Conservation (phyloP, 1,140 invertebrate species). For the Atopsyche davidsoni region DNA sequence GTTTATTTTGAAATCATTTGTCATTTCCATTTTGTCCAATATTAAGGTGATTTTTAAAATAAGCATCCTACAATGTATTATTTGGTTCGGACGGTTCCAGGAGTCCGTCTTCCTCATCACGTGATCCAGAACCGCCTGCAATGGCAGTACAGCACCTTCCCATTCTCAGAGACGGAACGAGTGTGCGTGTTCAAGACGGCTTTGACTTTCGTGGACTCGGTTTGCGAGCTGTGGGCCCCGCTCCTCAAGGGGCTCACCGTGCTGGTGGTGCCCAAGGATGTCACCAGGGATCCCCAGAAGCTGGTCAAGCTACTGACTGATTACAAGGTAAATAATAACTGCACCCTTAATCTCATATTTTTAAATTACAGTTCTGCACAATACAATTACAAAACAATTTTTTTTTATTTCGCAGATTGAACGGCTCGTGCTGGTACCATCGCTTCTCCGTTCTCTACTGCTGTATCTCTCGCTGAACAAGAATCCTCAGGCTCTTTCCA, state of each 20-base stretch:
- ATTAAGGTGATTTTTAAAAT: not conserved
- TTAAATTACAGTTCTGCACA: not conserved
- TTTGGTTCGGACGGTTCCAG: no score
- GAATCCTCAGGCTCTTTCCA: constrained; percentile 45
- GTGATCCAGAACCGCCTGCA: constrained; percentile 70
- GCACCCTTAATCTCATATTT: not conserved
- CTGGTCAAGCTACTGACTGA: constrained; percentile 61
- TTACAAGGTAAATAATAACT: constrained; percentile 50
- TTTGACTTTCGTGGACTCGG: constrained; percentile 82
- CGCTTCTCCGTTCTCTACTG: constrained; percentile 68
- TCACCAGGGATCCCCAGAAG: constrained; percentile 68
- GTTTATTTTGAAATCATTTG: no score
- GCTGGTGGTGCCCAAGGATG: constrained; percentile 62
- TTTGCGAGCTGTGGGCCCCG: constrained; percentile 79
- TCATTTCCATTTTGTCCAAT: constrained; percentile 7
- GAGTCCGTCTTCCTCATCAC: constrained; percentile 75
- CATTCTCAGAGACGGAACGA: constrained; percentile 58
- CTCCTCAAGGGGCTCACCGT: constrained; percentile 64
- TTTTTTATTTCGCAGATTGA: constrained; percentile 58
- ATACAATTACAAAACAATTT: no score
- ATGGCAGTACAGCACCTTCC: constrained; percentile 79
- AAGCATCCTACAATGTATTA: no score
- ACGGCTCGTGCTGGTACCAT: constrained; percentile 76
- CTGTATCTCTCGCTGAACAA: constrained; percentile 56
- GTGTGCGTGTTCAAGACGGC: constrained; percentile 81